Percentiles rank a stretch among this genome's conserved stretches.
Conservation (phyloP, 2,113 vertebrate species). For the Lampris megalopsis region DNA sequence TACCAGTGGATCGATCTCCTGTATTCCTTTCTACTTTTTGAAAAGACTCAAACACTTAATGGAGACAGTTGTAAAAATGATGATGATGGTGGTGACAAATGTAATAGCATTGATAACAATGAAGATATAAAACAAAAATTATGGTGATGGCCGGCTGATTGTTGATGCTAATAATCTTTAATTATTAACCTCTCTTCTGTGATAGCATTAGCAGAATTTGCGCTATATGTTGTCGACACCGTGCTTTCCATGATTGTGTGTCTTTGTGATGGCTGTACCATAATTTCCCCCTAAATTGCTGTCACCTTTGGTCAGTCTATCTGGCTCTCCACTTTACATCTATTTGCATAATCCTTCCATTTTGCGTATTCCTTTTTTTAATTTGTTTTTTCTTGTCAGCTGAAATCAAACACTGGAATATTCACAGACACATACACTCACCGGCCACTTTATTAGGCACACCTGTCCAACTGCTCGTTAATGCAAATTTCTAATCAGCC, state of each 20-base stretch:
- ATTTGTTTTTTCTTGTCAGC: neutral
- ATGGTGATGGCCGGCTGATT: slow-evolving; percentile 24
- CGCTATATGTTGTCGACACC: neutral
- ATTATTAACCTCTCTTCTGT: slow-evolving; percentile 25
- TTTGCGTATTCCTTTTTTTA: neutral
- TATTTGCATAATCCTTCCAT: slow-evolving; percentile 50
- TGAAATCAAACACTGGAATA: slow-evolving; percentile 30
- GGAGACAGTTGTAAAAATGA: neutral
- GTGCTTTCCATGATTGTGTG: slow-evolving; percentile 25
- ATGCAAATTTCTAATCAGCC: too few relatives aligned
- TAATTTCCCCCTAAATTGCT: slow-evolving; percentile 60
- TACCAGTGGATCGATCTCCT: too few relatives aligned
- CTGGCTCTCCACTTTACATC: slow-evolving; percentile 29
- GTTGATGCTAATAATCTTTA: slow-evolving; percentile 35
- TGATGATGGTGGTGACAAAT: slow-evolving; percentile 5
- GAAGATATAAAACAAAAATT: slow-evolving; percentile 5
- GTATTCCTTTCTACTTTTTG: neutral
- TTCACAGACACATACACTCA: neutral
- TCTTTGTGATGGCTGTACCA: slow-evolving; percentile 49
- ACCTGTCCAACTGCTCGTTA: too few relatives aligned
- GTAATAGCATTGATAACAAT: neutral
- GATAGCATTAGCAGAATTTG: slow-evolving; percentile 1
- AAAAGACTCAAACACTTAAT: neutral
- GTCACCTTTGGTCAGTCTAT: slow-evolving; percentile 67
- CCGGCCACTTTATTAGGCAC: too few relatives aligned